phyloP scores from a whole-genome alignment of 2,113 vertebrate genomes.

The Onychostruthus taczanowskii region DNA sequence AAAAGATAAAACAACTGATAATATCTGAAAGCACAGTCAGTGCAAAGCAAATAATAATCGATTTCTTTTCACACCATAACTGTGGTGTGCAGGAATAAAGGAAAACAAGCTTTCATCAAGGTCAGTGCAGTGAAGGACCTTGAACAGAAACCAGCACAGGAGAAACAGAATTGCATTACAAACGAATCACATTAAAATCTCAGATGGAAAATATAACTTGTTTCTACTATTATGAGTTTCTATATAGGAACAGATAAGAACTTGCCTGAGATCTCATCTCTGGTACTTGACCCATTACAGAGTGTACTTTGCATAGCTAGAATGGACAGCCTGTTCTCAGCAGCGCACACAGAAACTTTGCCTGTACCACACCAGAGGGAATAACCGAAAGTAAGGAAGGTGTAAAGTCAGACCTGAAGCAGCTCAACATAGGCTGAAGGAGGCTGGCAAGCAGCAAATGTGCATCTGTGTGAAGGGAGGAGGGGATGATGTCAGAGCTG shows the following conservation, averaged over 20 bases:
- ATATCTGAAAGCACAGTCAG: background rate
- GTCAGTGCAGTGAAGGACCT: background rate
- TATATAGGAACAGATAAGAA: background rate
- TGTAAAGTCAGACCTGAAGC: background rate
- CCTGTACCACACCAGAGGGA: background rate
- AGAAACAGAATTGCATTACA: background rate
- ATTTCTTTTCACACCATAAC: background rate
- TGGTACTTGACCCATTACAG: background rate
- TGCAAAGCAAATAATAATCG: background rate
- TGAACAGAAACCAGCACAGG: background rate
- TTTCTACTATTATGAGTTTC: background rate
- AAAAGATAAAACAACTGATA: conserved; percentile 18
- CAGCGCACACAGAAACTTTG: background rate
- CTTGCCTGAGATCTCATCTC: background rate
- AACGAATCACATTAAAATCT: background rate
- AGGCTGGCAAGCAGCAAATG: background rate
- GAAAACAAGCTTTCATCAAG: background rate
- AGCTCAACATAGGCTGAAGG: background rate
- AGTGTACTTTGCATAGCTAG: background rate
- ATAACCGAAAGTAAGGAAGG: background rate
- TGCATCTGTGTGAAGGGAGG: fast-evolving
- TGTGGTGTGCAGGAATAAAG: background rate
- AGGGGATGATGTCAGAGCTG: background rate
- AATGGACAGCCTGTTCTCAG: background rate
- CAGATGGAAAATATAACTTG: background rate